Base-by-base conservation (phyloP, 2,113 vertebrate genomes). In the Pseudorhombus dupliciocellatus region DNA sequence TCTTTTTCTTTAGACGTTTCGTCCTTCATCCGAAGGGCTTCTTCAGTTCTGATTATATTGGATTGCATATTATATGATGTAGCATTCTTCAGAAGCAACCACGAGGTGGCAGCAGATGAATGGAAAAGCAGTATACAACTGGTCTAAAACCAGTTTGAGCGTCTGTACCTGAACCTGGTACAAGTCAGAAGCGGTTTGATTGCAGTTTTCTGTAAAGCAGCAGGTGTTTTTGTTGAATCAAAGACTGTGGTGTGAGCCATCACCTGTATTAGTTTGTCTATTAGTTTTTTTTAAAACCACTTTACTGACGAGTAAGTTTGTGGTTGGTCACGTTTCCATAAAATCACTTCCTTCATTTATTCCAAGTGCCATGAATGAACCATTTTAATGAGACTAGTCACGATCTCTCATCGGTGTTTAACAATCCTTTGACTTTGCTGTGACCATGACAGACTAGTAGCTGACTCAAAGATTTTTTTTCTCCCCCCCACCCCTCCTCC, bases 91-190 rank as follows among this genome's bases (percentile, higher is more conserved):
- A 21, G 46, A 4, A 25, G 3, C 30, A 14, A 12, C 75, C 90
- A 84, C 66, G 21, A 80, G 90, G n/a, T 70, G 81, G 83, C 75
- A 88, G 85, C 80, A 90, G 55, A 84, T 59, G 51, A 28, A 50
- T 10, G 11, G 15, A 26, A 54, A 26, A 28, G 4, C n/a, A 2
- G 30, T 0, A 28, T 34, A 3, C 20, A 66, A 15, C 28, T 44
- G 42, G 53, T 44, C 60, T 46, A 24, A 26, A 70, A 24, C n/a
- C 67, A 53, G 50, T 31, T 50, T 1, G 9, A 25, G 11, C 20
- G 22, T 40, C 12, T 10, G 21, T 25, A 59, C 16, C 61, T 52
- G 54, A 7, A 34, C n/a, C 2, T 2, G 4, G 3, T 11, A 7
- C 22, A 21, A 51, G 48, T 20, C 9, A 10, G 9, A n/a, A 4